Evolutionary conservation across 1,140 invertebrate species (phyloP).

Genomic region (Euschistus heros): DNA sequence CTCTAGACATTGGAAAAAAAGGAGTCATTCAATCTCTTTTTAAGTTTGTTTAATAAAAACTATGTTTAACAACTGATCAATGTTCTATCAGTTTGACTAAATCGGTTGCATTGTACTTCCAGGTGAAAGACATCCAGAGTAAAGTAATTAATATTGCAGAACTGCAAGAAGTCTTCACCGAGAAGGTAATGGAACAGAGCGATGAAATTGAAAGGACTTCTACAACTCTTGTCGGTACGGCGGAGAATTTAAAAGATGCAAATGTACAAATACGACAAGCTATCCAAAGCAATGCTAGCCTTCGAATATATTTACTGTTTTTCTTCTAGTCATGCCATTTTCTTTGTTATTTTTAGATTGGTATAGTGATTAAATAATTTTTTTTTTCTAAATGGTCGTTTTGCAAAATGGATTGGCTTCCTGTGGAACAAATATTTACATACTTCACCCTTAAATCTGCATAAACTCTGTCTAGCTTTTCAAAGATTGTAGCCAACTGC

Average conservation of each 20-base stretch:
- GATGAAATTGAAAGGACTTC: conserved; percentile 82
- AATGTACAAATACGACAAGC: conserved; percentile 95
- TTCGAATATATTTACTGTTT: conserved; percentile 92
- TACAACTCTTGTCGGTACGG: conserved; percentile 75
- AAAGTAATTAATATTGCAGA: conserved; percentile 93
- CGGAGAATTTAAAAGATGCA: conserved; percentile 90
- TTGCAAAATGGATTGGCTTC: no score
- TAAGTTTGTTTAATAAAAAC: no score
- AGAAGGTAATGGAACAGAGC: conserved; percentile 94
- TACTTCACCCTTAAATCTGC: no score
- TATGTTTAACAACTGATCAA: no score
- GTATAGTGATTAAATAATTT: conserved; percentile 64
- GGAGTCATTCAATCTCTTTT: no score
- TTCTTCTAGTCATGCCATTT: conserved; percentile 90
- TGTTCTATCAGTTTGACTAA: no score
- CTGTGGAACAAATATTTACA: no score
- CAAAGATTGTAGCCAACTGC: no score
- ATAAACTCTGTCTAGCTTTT: no score
- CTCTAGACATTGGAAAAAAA: no score
- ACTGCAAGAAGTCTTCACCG: conserved; percentile 92
- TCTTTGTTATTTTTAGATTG: conserved; percentile 92
- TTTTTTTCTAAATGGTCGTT: no score
- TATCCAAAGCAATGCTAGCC: conserved; percentile 89
- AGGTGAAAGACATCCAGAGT: conserved; percentile 77
- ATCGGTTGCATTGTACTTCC: conserved; percentile 38